Conservation (phyloP, 1,140 invertebrate species). For the Danaus melanippus region DNA sequence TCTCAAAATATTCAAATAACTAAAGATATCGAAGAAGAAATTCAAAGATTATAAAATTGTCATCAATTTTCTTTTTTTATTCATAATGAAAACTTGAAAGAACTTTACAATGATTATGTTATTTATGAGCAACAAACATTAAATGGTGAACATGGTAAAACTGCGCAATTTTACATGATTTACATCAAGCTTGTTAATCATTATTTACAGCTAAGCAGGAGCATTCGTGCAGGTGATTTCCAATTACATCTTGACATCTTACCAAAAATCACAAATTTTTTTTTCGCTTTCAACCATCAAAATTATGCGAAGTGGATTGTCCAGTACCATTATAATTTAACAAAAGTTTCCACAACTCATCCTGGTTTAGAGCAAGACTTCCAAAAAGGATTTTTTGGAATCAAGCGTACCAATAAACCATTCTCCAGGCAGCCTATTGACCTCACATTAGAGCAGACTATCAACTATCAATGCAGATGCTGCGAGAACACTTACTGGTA, state of each 20-base stretch:
- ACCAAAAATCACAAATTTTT: slow-evolving; percentile 36
- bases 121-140: too few species aligned
- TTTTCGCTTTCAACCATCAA: slow-evolving; percentile 39
- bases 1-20: too few species aligned
- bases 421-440: slow-evolving; percentile 35
- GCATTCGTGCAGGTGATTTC: slow-evolving; percentile 32
- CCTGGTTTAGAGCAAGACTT: slow-evolving; percentile 15
- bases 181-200: slow-evolving; percentile 26
- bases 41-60: too few species aligned
- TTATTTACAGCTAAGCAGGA: slow-evolving; percentile 25
- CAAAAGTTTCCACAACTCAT: slow-evolving; percentile 23
- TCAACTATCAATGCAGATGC: slow-evolving; percentile 41
- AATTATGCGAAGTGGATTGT: slow-evolving; percentile 14
- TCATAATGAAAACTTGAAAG: too few species aligned
- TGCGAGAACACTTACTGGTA: slow-evolving; percentile 25
- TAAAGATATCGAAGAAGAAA: too few species aligned
- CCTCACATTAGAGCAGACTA: slow-evolving; percentile 32
- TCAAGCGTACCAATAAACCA: slow-evolving; percentile 28
- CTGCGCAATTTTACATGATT: slow-evolving; percentile 24
- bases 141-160: slow-evolving; percentile 21
- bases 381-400: slow-evolving; percentile 16
- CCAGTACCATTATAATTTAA: slow-evolving; percentile 11
- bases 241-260: too few species aligned
- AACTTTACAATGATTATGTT: too few species aligned
- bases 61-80: too few species aligned